Evolutionary conservation across 2,888 invertebrate genomes (phyloP).

Genomic region (Drosophila sordidula): DNA sequence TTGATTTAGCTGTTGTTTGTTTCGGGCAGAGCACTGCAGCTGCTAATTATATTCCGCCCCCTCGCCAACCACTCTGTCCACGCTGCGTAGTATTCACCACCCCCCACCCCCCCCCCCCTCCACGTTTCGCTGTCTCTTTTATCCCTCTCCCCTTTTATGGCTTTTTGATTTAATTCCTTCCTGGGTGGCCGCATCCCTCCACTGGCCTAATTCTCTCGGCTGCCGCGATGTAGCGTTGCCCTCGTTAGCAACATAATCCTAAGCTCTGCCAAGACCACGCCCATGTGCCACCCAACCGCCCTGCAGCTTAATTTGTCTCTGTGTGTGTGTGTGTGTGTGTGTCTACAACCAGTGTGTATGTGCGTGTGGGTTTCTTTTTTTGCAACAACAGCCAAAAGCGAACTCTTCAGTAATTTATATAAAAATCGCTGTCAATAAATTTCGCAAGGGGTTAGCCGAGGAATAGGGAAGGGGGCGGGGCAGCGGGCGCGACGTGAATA

Average conservation of each 20-base stretch:
- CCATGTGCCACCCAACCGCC: constrained; percentile 19
- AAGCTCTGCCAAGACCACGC: constrained; percentile 49
- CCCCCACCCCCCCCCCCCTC: no score
- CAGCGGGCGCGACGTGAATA: neutral
- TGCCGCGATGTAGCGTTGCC: constrained; percentile 48
- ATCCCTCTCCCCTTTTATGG: constrained; percentile 17
- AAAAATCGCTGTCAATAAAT: constrained; percentile 67
- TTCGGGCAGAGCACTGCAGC: neutral
- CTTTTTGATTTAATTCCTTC: constrained; percentile 46
- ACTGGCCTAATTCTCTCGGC: constrained; percentile 65
- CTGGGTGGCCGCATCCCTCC: neutral
- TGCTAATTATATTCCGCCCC: constrained; percentile 21
- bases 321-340: neutral
- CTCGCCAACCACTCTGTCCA: neutral
- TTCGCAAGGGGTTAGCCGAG: constrained; percentile 20
- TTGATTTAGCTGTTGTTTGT: neutral
- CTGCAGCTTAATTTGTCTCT: neutral
- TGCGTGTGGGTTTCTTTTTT: neutral
- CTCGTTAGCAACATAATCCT: constrained; percentile 73
- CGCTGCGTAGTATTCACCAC: no score
- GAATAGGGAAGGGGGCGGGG: neutral
- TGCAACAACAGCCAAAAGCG: constrained; percentile 1
- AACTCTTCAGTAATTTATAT: constrained; percentile 48
- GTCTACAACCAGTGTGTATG: neutral
- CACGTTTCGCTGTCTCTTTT: constrained; percentile 6